A percentile compares a stretch with the other conserved stretches of the same genome.
Evolutionary conservation across 2,797 vertebrate species (phyloP).

Genomic region (Mycteria americana): DNA sequence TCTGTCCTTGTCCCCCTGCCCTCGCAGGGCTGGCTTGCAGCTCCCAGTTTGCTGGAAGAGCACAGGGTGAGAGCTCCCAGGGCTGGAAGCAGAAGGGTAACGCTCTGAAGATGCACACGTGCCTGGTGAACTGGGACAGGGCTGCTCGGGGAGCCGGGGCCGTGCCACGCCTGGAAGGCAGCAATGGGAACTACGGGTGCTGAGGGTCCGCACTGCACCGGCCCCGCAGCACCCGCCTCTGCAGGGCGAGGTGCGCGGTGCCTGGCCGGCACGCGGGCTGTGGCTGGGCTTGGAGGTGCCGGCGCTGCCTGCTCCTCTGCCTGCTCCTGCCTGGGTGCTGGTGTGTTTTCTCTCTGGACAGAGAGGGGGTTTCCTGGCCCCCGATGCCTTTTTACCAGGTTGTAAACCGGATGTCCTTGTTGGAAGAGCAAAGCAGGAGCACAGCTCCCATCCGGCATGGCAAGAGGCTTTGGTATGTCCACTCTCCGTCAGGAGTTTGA

Average conservation of each 20-base stretch:
- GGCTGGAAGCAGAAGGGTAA: neutral
- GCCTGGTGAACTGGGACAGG: neutral
- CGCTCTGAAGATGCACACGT: neutral
- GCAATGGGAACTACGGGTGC: neutral
- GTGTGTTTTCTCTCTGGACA: too few relatives aligned
- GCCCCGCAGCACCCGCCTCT: neutral
- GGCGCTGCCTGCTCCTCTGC: neutral
- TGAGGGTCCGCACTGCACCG: neutral
- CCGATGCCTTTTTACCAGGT: neutral
- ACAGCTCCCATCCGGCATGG: fast-evolving
- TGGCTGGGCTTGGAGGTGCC: neutral
- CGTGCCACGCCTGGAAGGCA: fast-evolving
- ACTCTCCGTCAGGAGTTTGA: neutral
- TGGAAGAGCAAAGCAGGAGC: neutral
- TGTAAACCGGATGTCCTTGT: neutral
- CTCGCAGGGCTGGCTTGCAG: neutral
- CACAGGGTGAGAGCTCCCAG: neutral
- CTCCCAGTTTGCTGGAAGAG: neutral
- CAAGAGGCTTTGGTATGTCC: neutral
- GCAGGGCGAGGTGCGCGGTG: neutral
- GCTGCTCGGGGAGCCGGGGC: neutral
- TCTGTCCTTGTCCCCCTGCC: neutral
- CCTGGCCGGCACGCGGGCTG: neutral
- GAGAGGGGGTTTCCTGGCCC: neutral
- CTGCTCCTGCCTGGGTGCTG: neutral